Conservation (phyloP, 2,888 invertebrate genomes). For the Caenorhabditis uteleia region DNA sequence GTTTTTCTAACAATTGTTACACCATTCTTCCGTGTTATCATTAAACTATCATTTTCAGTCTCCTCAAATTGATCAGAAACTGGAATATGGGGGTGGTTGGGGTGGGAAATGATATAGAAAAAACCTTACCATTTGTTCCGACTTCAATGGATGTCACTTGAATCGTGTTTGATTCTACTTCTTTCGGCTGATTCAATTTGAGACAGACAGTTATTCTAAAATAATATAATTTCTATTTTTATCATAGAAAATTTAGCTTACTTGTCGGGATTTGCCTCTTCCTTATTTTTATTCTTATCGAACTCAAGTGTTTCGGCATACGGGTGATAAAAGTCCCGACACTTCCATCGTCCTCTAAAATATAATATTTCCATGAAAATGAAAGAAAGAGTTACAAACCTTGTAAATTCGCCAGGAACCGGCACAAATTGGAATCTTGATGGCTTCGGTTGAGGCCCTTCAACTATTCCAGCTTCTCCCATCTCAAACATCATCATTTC, state of each 20-base stretch:
- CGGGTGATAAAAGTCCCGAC: slow-evolving; percentile 27
- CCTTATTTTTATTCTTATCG: slow-evolving; percentile 26
- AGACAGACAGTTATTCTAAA: slow-evolving; percentile 30
- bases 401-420: slow-evolving; percentile 33
- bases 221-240: neutral
- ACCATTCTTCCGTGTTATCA: slow-evolving; percentile 32
- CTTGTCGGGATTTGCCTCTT: slow-evolving; percentile 33
- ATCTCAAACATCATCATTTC: neutral
- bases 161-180: slow-evolving; percentile 12
- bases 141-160: slow-evolving; percentile 37
- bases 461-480: too few relatives aligned
- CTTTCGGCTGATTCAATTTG: slow-evolving; percentile 14
- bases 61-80: too few relatives aligned
- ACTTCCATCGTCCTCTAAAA: slow-evolving; percentile 38
- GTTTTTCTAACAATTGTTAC: slow-evolving; percentile 34
- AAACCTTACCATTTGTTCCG: slow-evolving; percentile 4
- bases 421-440: slow-evolving; percentile 37
- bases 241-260: neutral
- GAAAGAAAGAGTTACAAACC: slow-evolving; percentile 7
- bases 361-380: neutral
- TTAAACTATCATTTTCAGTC: slow-evolving; percentile 11
- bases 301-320: slow-evolving; percentile 35
- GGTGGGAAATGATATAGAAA: too few relatives aligned
- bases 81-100: too few relatives aligned
- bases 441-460: slow-evolving; percentile 26